Percentiles rank a stretch among this genome's conserved stretches.
Conservation (phyloP, 2,797 vertebrate genomes). For the Anabacerthia variegaticeps region DNA sequence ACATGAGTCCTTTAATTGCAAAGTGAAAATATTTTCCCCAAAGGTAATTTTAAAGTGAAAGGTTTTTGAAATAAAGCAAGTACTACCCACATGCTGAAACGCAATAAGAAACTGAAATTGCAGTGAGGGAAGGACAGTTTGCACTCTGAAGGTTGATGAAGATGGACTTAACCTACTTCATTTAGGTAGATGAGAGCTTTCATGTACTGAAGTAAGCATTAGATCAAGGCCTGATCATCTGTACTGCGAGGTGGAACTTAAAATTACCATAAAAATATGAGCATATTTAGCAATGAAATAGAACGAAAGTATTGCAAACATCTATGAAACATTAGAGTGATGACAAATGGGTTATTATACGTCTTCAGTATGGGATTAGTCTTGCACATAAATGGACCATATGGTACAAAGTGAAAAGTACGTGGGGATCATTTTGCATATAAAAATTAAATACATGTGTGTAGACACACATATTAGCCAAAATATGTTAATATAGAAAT, state of each 20-base stretch:
- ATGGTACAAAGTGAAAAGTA: neutral
- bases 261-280: neutral
- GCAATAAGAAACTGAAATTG: neutral
- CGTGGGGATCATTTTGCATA: neutral
- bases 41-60: neutral
- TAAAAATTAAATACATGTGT: neutral
- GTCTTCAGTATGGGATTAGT: neutral
- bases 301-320: neutral
- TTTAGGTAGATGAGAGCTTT: neutral
- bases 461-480: neutral
- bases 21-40: neutral
- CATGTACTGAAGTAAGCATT: neutral
- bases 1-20: neutral
- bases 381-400: neutral
- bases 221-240: neutral
- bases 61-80: neutral
- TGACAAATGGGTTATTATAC: neutral
- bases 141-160: neutral
- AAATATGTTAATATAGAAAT: neutral
- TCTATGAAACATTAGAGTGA: neutral
- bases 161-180: neutral
- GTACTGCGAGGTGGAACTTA: neutral
- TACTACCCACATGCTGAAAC: fast-evolving
- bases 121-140: neutral
- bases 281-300: neutral